These are phyloP conservation scores for Poeciliopsis paucimaculata DNA, from an alignment of 2,797 vertebrate species.

Conservation along the genomic window DNA sequence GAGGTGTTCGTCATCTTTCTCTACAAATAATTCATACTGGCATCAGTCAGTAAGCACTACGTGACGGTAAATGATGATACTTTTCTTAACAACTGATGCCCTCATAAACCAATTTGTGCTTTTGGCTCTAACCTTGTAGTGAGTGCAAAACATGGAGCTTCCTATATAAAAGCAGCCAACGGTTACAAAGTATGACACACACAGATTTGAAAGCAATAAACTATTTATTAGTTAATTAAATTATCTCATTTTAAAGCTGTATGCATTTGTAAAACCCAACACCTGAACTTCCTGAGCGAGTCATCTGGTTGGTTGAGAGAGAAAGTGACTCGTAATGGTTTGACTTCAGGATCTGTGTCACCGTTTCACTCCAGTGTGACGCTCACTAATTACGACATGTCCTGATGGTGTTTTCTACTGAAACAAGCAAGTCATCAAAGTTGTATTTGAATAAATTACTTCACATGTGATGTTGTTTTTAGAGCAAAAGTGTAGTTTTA, in stretches of 20 bases:
- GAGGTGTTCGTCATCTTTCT: background rate
- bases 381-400: constrained; percentile 32
- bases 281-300: constrained; percentile 35
- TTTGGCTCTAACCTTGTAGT: background rate
- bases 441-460: background rate
- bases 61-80: background rate
- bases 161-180: background rate
- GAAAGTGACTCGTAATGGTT: constrained; percentile 52
- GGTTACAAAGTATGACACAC: background rate
- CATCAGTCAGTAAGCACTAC: background rate
- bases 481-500: background rate
- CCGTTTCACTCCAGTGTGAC: constrained; percentile 8
- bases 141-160: background rate
- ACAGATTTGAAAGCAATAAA: background rate
- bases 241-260: background rate
- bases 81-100: background rate
- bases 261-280: constrained; percentile 20
- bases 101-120: background rate
- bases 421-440: background rate
- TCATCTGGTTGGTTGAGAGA: constrained; percentile 56
- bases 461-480: background rate
- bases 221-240: constrained; percentile 5
- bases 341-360: constrained; percentile 32
- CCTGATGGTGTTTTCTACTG: background rate
- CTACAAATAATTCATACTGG: background rate